phyloP scores from a whole-genome alignment of 2,888 invertebrate species.

The Cephonodes hylas region DNA sequence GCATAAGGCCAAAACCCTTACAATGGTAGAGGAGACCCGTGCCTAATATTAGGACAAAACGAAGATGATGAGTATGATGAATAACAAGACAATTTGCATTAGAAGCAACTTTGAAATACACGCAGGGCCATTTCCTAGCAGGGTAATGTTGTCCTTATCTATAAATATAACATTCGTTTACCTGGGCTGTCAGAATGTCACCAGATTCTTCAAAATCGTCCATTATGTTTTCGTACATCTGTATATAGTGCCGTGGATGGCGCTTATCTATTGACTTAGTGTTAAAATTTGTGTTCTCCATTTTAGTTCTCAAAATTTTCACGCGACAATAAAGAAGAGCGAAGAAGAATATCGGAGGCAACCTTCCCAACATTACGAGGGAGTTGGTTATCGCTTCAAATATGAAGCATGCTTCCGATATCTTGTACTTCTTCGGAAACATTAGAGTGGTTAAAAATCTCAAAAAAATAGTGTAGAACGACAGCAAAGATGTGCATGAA shows the following conservation, averaged over 20 bases:
- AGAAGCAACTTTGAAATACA: too few relatives aligned
- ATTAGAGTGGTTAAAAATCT: too few relatives aligned
- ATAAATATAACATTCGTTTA: too few relatives aligned
- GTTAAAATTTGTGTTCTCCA: not conserved
- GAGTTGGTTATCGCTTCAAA: not conserved
- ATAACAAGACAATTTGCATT: too few relatives aligned
- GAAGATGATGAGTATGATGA: too few relatives aligned
- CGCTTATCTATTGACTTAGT: not conserved
- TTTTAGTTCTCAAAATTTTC: not conserved
- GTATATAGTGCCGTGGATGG: not conserved
- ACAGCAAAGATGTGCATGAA: not conserved
- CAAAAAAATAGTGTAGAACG: not conserved
- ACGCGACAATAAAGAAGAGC: not conserved
- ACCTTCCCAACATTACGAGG: not conserved
- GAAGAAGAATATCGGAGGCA: not conserved
- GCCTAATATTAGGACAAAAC: too few relatives aligned
- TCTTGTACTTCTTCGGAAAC: not conserved
- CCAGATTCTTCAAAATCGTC: not conserved
- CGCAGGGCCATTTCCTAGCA: too few relatives aligned
- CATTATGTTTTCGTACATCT: not conserved
- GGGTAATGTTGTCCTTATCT: too few relatives aligned
- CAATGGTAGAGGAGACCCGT: too few relatives aligned
- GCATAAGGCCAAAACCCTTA: too few relatives aligned
- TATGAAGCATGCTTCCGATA: not conserved
- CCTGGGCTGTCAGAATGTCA: not conserved